Base-by-base conservation (phyloP, 2,797 vertebrate species). In the Decapterus maruadsi region DNA sequence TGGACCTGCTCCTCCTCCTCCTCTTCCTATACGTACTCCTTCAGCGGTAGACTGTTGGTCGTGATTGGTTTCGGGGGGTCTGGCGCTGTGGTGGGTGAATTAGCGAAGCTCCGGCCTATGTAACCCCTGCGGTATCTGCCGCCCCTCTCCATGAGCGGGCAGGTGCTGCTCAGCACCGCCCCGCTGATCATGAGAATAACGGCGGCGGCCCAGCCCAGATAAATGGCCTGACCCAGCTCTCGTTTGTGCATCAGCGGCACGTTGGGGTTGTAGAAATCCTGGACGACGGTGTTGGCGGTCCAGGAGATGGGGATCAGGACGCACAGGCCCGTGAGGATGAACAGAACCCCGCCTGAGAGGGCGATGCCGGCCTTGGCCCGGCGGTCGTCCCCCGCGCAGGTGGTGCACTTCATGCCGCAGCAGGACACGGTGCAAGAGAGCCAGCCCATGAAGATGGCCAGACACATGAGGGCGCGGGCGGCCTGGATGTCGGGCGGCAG, bases 381-480 rank as follows among this genome's bases (percentile, higher is more conserved):
- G 29, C 94, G 94, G 86, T 96, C 95, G 7, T 96, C 95, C 0
- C 95, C 95, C 1, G 95, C 95, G 20, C 96, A 96, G 62, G 95
- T 96, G 75, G 96, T 96, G 90, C 96, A 96, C 91, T 96, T 96
- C 95, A 96, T 95, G 66, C 96, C 96, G 8, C 95, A 96, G 90
- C 95, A 95, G 90, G 96, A 95, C 69, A 96, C 95, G 1, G 95
- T 95, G 92, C 95, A 96, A 84, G 95, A 96, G 36, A 96, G 93
- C 95, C 95, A 96, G 72, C 96, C 96, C 93, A 95, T 82, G 87
- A 96, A 96, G 80, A 96, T 95, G 72, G 95, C 94, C 17, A 96
- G 57, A 16, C 95, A 96, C 95, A 96, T 96, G 65, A 96, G 92
- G 22, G 96, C 96, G 0, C 96, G 92, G 1, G 96, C 95, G 0